phyloP scores from a whole-genome alignment of 1,140 invertebrate genomes.

The Macrotrachela quadricornifera region DNA sequence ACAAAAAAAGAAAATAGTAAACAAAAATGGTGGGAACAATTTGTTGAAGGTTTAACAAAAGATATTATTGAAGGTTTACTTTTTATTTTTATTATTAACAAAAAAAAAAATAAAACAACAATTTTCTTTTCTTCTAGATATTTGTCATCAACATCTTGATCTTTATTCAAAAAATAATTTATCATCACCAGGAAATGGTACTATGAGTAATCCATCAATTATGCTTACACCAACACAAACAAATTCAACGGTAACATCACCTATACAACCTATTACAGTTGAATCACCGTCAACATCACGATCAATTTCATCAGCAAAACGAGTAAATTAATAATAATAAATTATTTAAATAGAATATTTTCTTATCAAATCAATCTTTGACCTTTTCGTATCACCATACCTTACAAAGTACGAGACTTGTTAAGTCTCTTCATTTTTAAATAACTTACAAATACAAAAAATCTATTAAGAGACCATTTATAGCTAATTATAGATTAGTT shows the following conservation, averaged over 20 bases:
- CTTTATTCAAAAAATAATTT: slow-evolving; percentile 18
- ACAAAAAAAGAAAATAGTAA: slow-evolving; percentile 49
- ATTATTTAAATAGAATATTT: no score
- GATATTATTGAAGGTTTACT: slow-evolving; percentile 43
- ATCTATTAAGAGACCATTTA: no score
- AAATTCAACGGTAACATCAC: slow-evolving; percentile 7
- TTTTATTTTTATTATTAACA: background rate
- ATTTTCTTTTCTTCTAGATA: slow-evolving; percentile 40
- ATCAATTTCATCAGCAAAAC: background rate
- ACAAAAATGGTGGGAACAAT: slow-evolving; percentile 88
- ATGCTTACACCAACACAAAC: background rate
- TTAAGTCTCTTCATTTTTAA: no score
- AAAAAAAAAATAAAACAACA: background rate
- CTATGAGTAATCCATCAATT: background rate
- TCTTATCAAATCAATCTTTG: no score
- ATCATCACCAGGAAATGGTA: background rate
- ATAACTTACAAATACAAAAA: no score
- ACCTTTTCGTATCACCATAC: no score
- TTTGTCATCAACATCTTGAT: slow-evolving; percentile 85
- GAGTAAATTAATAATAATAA: background rate
- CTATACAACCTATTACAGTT: slow-evolving; percentile 10
- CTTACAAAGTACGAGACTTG: no score
- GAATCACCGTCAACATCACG: background rate
- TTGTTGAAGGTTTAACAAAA: slow-evolving; percentile 80
- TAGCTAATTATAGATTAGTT: no score